Conservation (phyloP, 35 echinoderm and acorn worm species). For the Acanthaster planci region DNA sequence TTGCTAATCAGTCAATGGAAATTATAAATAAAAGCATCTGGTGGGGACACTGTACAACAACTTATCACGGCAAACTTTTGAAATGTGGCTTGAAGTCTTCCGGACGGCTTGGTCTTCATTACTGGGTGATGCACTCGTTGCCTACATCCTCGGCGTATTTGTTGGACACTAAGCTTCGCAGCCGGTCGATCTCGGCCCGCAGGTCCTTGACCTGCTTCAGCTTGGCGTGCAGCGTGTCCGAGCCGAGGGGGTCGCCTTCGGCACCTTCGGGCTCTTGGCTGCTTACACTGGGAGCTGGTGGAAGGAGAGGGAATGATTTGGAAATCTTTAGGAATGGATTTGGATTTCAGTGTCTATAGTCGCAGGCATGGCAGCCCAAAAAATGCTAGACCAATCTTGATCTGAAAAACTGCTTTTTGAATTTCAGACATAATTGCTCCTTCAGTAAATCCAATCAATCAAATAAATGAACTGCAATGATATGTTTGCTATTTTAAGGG, state of each 20-base stretch:
- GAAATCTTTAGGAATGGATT: neutral
- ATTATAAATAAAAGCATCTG: no score
- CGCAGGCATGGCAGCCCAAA: neutral
- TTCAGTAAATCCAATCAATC: no score
- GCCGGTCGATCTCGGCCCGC: slow-evolving; percentile 72
- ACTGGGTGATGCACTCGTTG: slow-evolving; percentile 83
- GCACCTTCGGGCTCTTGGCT: slow-evolving; percentile 45
- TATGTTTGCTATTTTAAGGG: no score
- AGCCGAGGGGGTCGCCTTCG: neutral
- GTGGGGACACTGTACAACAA: no score
- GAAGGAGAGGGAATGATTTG: neutral
- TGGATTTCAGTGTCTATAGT: neutral
- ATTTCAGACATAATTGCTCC: no score
- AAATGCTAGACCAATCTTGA: no score
- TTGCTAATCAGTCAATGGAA: no score
- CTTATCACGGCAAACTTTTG: no score
- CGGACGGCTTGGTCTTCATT: neutral
- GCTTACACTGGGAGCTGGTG: slow-evolving; percentile 77
- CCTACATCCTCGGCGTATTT: slow-evolving; percentile 90
- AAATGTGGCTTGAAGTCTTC: no score
- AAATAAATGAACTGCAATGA: no score
- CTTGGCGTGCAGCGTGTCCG: slow-evolving; percentile 42
- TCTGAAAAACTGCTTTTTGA: no score
- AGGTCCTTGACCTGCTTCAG: slow-evolving; percentile 68
- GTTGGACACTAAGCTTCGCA: slow-evolving; percentile 65